Percentiles rank a stretch among this genome's conserved stretches.
These are phyloP conservation scores for Galleria mellonella DNA, from an alignment of 1,140 invertebrate genomes.

Conservation along the genomic window DNA sequence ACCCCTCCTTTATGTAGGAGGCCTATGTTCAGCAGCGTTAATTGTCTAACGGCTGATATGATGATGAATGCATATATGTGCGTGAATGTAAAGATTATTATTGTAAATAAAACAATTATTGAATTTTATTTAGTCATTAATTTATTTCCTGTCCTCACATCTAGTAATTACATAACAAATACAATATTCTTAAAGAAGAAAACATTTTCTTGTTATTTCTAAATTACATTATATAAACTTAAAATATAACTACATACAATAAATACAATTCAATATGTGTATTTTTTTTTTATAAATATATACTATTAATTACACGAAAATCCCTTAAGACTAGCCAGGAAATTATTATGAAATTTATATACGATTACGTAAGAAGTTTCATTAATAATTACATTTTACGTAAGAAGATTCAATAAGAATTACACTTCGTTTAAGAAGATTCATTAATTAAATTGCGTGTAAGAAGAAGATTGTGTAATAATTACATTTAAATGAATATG, in stretches of 20 bases:
- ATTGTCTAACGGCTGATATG: too few species aligned
- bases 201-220: slow-evolving; percentile 27
- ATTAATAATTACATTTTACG: neutral
- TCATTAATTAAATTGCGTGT: too few species aligned
- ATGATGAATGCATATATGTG: too few species aligned
- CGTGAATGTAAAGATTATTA: too few species aligned
- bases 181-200: slow-evolving; percentile 46
- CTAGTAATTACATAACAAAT: slow-evolving; percentile 54
- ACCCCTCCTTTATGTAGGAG: too few species aligned
- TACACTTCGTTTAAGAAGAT: too few species aligned
- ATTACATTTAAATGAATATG: neutral
- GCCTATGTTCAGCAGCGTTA: too few species aligned
- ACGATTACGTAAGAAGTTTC: neutral
- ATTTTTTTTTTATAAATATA: slow-evolving; percentile 33
- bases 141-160: slow-evolving; percentile 54
- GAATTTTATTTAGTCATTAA: slow-evolving; percentile 31
- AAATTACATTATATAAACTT: slow-evolving; percentile 23
- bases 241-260: slow-evolving; percentile 54
- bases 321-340: slow-evolving; percentile 66
- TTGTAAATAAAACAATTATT: slow-evolving; percentile 6
- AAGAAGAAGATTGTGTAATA: too few species aligned
- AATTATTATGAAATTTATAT: slow-evolving; percentile 18
- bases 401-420: too few species aligned
- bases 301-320: slow-evolving; percentile 38
- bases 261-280: slow-evolving; percentile 51